A percentile compares a stretch with the other conserved stretches of the same genome.
These are phyloP conservation scores for Chrysopa pallens DNA, from an alignment of 1,140 invertebrate species.

Conservation along the genomic window DNA sequence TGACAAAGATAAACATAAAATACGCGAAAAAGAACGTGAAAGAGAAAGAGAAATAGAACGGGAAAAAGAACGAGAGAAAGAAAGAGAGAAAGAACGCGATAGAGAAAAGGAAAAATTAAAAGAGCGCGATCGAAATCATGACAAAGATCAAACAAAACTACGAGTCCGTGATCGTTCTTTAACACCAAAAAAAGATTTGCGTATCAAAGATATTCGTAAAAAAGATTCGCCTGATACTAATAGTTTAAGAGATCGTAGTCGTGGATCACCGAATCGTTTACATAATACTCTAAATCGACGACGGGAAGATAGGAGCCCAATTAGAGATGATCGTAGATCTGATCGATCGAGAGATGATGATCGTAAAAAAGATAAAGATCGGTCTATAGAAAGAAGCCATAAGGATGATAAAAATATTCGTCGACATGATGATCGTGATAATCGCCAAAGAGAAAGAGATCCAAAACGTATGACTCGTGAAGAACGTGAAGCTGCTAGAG, in stretches of 20 bases:
- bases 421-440: conserved; percentile 11
- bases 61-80: conserved; percentile 16
- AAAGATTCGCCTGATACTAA: conserved; percentile 19
- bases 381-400: conserved; percentile 8
- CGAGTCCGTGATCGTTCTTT: conserved; percentile 13
- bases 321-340: conserved; percentile 1
- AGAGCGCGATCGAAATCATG: conserved; percentile 4
- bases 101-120: conserved; percentile 7
- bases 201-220: conserved; percentile 13
- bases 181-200: conserved; percentile 17
- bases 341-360: conserved; percentile 1
- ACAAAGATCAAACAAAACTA: conserved; percentile 5
- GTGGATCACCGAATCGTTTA: conserved; percentile 13
- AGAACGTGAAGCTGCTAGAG: conserved; percentile 27
- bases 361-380: conserved; percentile 10
- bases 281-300: conserved; percentile 7
- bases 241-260: conserved; percentile 16
- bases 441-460: conserved; percentile 25
- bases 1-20: conserved; percentile 15
- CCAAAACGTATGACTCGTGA: conserved; percentile 21
- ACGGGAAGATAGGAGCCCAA: neutral
- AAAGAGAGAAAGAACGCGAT: conserved; percentile 14
- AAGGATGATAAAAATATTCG: conserved; percentile 8
- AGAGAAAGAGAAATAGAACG: conserved; percentile 16
- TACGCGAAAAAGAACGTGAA: conserved; percentile 17